These are phyloP conservation scores for Ooceraea biroi DNA, from an alignment of 1,140 invertebrate genomes.

Conservation along the genomic window DNA sequence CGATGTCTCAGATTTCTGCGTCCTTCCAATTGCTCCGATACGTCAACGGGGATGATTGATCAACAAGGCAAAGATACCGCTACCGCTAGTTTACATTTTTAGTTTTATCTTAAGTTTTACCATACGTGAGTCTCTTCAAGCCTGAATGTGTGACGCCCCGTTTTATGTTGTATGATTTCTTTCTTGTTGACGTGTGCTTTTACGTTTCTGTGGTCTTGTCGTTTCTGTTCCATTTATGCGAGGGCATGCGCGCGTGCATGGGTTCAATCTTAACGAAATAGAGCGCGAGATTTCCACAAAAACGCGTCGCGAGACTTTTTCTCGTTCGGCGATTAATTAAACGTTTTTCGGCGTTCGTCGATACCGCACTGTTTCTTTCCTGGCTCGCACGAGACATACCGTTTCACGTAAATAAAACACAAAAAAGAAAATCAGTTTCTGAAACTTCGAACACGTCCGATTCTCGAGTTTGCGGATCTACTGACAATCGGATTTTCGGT, in stretches of 20 bases:
- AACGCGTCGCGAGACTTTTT: constrained; percentile 36
- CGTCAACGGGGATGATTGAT: constrained; percentile 40
- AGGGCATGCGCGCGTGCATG: constrained; percentile 38
- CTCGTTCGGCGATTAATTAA: not conserved
- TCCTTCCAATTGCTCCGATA: not conserved
- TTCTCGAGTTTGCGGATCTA: not conserved
- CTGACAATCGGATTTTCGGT: not conserved
- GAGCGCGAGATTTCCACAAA: constrained; percentile 52
- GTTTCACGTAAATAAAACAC: not conserved
- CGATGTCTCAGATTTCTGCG: constrained; percentile 36
- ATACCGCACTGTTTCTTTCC: constrained; percentile 18
- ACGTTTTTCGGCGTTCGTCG: not conserved
- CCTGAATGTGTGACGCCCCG: constrained; percentile 72
- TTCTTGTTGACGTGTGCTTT: constrained; percentile 67
- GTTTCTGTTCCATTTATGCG: constrained; percentile 65
- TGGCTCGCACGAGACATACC: not conserved
- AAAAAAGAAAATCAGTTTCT: not conserved
- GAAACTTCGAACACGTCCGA: too few species aligned
- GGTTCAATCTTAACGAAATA: constrained; percentile 82
- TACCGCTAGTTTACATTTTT: constrained; percentile 66
- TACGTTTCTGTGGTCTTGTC: constrained; percentile 58
- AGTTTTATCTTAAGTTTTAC: constrained; percentile 68
- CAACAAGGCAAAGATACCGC: constrained; percentile 47
- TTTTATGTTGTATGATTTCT: constrained; percentile 79
- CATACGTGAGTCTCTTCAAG: constrained; percentile 57